Evolutionary conservation across 37 sponge, comb jelly and placozoan genomes (phyloP), one percentile per base, ranked within the genome.

Genomic region (Theonella swinhoei): DNA sequence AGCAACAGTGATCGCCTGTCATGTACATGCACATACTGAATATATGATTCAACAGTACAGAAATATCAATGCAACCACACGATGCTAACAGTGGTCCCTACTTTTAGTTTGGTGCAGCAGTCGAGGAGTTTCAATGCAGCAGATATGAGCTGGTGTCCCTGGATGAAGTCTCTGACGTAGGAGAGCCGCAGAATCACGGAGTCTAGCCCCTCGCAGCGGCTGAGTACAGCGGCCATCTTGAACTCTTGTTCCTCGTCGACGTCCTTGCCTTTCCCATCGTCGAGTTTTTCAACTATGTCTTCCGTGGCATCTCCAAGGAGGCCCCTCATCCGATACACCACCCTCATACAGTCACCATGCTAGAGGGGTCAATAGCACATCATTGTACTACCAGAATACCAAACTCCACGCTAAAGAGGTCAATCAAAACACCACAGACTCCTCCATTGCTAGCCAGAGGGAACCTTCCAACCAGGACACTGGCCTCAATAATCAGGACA

Each of bases 271-370:
- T 81, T 79, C 19, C 80, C 93, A 37, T 39, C 47, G 68, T 79
- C 85, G 68, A 97, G 83, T 19, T 80, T 40, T 82, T 97, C 91
- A 19, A 97, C 84, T 39, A 97, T 92, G 72, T 97, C 97, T 76
- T 97, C 97, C 0, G 97, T 97, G 38, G 97, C 97, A 37, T 97
- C 97, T 26, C 97, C 97, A 32, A 97, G 76, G 60, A 97, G 95
- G 81, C 93, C 95, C 71, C 94, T 87, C 97, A 97, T 97, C 2
- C 97, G 87, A 68, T 94, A 97, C 43, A 97, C 83, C 20, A 97
- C 88, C 34, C 86, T 62, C 97, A 97, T 97, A 14, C 80, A 42
- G 22, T 95, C 84, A 30, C 74, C 68, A 72, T 85, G 83, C 87
- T 83, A 59, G 40, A 54, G 32, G 61, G 42, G 20, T 24, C 23